A percentile compares a stretch with the other conserved stretches of the same genome.
These are phyloP conservation scores for Orthonevra nobilis DNA, from an alignment of 2,888 invertebrate genomes.

Conservation along the genomic window DNA sequence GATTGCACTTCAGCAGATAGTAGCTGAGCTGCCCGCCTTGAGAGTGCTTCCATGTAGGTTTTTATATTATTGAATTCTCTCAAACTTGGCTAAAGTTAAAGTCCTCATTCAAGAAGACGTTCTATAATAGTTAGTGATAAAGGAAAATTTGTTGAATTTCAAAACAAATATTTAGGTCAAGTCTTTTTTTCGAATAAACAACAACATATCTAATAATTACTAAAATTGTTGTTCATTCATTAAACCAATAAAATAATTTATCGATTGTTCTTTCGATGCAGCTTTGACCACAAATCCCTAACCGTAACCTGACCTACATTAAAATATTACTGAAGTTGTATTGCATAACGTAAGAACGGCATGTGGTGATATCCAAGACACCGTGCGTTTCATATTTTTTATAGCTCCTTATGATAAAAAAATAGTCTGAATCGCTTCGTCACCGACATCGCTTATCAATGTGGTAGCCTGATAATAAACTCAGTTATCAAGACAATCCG, in stretches of 20 bases:
- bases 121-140: too few relatives aligned
- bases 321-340: background rate
- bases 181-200: too few relatives aligned
- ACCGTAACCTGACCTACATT: background rate
- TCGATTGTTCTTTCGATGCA: background rate
- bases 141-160: too few relatives aligned
- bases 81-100: too few relatives aligned
- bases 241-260: background rate
- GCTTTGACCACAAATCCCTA: background rate
- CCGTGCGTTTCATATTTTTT: background rate
- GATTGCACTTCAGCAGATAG: slow-evolving; percentile 15
- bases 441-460: background rate
- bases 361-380: background rate
- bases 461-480: slow-evolving; percentile 4
- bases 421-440: background rate
- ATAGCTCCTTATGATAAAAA: background rate
- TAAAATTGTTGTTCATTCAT: too few relatives aligned
- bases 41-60: slow-evolving; percentile 38
- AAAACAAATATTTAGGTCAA: too few relatives aligned
- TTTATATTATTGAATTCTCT: too few relatives aligned
- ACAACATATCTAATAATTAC: too few relatives aligned
- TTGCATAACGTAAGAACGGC: background rate
- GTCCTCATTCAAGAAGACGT: too few relatives aligned
- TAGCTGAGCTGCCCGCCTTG: slow-evolving; percentile 2
- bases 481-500: background rate